Base-by-base conservation (phyloP, 1,140 invertebrate species). In the Xylocopa sonorina region DNA sequence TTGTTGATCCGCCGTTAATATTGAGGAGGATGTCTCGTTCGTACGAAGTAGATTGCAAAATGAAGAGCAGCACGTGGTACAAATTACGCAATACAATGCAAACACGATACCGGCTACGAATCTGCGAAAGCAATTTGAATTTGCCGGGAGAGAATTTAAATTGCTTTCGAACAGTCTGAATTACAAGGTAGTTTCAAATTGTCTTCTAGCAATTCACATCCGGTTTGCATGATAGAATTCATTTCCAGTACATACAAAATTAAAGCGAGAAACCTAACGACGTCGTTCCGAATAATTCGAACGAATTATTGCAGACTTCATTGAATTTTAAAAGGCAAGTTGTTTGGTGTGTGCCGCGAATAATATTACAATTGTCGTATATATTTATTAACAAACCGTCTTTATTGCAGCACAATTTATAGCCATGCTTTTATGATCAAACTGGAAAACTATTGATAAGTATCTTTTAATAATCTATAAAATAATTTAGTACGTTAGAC, bases 61-160 rank as follows among this genome's bases (percentile, higher is more conserved):
- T 66, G 57, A 46, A 64, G 41, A 29, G 38, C 69, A 41, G 29
- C n/a, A 32, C 51, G 6, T 14, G 53, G 34, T 55, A 81, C 63
- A 76, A 78, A 64, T 48, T 68, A 34, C 14, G 46, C 27, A 46
- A 53, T 58, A 32, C 29, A 81, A 77, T 58, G 64, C 38, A 72
- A 80, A 83, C 62, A 84, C 68, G 60, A 76, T 76, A 79, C 72
- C n/a, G 77, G 60, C 69, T 73, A 57, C n/a, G 73, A 75, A 85
- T 82, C 58, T 72, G 58, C 80, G 82, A 85, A 85, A 82, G 83
- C 79, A 85, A 82, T 85, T 75, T 64, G 74, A 85, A 85, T 84
- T 85, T 71, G 74, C 64, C 58, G 57, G n/a, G 79, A 24, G 79
- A 85, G 83, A 85, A 85, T 85, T 84, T 82, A 85, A 85, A 85